phyloP scores from a whole-genome alignment of 2,113 vertebrate genomes.

The Lipotes vexillifer region DNA sequence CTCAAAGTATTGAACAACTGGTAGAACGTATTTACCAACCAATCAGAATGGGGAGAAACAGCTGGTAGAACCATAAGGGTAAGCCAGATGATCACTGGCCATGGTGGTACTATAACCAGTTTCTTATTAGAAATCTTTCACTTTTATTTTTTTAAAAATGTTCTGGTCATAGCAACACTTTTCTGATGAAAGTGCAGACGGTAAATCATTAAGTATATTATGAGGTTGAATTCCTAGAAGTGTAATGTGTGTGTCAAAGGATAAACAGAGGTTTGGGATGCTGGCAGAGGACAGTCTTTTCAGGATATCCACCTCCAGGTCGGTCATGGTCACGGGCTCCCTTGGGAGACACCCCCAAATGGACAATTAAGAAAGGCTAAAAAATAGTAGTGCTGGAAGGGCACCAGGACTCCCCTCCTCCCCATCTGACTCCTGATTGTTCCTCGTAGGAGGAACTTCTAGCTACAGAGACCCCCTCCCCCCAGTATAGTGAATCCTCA shows the following conservation, averaged over 20 bases:
- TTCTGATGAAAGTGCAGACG: background rate
- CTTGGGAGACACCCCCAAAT: background rate
- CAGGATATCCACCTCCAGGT: fast-evolving
- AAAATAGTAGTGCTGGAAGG: background rate
- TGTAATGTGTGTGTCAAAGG: background rate
- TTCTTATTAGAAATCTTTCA: background rate
- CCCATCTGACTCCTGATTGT: background rate
- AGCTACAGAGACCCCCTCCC: background rate
- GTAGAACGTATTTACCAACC: too few relatives aligned
- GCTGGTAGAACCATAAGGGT: background rate
- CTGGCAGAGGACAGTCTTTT: background rate
- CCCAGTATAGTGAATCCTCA: background rate
- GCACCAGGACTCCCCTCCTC: background rate
- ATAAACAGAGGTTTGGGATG: background rate
- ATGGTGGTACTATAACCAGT: background rate
- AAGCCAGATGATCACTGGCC: background rate
- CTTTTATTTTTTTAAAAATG: background rate
- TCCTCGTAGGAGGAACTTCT: background rate
- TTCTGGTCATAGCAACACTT: background rate
- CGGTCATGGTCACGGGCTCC: background rate
- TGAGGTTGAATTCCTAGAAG: background rate
- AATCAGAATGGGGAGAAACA: background rate
- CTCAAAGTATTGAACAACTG: background rate
- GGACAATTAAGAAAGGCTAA: background rate
- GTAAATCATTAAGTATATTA: background rate